Base-by-base conservation (phyloP, 2,888 invertebrate species). In the Zele albiditarsus region DNA sequence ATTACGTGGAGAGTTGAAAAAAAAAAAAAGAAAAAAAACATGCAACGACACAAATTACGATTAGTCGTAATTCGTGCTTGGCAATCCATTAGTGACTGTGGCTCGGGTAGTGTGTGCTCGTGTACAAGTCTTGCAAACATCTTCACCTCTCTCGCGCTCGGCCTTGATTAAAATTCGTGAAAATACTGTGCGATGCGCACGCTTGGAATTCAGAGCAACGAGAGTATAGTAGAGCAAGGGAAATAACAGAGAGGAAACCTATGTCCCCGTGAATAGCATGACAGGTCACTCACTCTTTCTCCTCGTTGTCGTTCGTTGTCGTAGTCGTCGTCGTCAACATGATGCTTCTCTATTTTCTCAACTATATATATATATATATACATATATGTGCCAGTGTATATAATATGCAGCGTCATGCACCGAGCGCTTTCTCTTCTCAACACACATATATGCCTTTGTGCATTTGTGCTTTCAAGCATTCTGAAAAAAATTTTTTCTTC, bases 161-260 rank as follows among this genome's bases (percentile, higher is more conserved):
- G 78, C 80, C 77, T 81, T 86, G 86, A 86, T 86, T 86, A 86
- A 86, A 86, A 84, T 86, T 85, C 82, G 79, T 73, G 80, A 76
- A 78, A 70, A 62, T 33, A 33, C 33, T 10, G 53, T 33, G 27
- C 66, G 27, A 33, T 14, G 42, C 33, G 12, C 6, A 28, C 23
- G 23, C 74, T 70, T 14, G 33, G 60, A 14, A 67, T 71, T 46
- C 67, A 69, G 68, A 70, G 27, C 20, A 53, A 53, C 20, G 53
- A 53, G 49, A n/a, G 20, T 20, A 63, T 20, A 63, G 62, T 25
- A 5, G 25, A 63, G 53, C 20, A 53, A 20, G 53, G n/a, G 23
- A 53, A 53, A 20, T 53, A 38, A 38, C 10, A 63, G 63, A 33
- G 20, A 33, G 25, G 12, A 38, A 28, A 38, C 33, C 38, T 33